Conservation (phyloP, 2,888 invertebrate genomes). For the Tetragnatha montana region DNA sequence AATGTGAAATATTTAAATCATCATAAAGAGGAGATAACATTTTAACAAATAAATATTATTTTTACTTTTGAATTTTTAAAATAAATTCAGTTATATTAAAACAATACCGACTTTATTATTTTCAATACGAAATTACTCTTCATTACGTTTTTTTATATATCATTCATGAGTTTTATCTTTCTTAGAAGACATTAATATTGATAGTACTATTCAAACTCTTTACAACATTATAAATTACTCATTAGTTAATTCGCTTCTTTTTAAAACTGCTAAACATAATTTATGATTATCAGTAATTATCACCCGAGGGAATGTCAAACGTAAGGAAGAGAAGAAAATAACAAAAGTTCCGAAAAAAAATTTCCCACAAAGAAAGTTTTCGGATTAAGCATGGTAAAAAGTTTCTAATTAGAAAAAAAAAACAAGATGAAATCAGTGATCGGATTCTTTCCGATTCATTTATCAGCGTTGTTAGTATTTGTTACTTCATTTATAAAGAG, state of each 20-base stretch:
- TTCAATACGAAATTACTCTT: too few species aligned
- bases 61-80: neutral
- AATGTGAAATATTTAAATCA: too few species aligned
- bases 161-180: neutral
- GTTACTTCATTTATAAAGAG: constrained; percentile 46
- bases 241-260: constrained; percentile 46
- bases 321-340: constrained; percentile 10
- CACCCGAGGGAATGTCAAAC: constrained; percentile 20
- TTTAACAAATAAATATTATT: neutral
- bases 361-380: constrained; percentile 36
- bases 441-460: constrained; percentile 49
- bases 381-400: constrained; percentile 38
- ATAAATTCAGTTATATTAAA: too few species aligned
- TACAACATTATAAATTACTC: constrained; percentile 59
- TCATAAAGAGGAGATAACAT: neutral
- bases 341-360: neutral
- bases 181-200: constrained; percentile 45
- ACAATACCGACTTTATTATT: too few species aligned
- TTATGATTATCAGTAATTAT: constrained; percentile 54
- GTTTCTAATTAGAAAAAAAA: constrained; percentile 29
- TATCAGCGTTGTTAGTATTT: constrained; percentile 50
- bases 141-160: too few species aligned
- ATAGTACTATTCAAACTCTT: constrained; percentile 56
- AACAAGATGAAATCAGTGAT: constrained; percentile 31
- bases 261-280: constrained; percentile 43